Conservation (phyloP, 1,140 invertebrate genomes). For the Drosophila chauvacae region DNA sequence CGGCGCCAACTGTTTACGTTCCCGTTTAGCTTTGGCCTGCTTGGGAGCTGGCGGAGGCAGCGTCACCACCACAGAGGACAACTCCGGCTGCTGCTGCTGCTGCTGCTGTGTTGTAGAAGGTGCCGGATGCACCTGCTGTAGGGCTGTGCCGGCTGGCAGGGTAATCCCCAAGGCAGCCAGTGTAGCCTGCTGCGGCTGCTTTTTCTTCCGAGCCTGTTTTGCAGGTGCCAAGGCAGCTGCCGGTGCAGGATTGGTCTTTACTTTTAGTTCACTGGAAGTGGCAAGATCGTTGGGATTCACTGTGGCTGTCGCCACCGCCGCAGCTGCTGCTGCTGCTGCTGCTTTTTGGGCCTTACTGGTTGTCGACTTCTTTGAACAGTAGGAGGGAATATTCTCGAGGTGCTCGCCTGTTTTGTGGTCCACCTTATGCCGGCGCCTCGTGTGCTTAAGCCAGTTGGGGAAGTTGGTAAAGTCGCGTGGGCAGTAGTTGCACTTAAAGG, state of each 20-base stretch:
- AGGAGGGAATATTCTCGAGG: conserved; percentile 84
- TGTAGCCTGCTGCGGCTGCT: conserved; percentile 68
- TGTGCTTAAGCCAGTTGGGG: conserved; percentile 87
- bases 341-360: conserved; percentile 72
- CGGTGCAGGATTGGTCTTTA: conserved; percentile 11
- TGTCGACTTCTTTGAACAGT: conserved; percentile 81
- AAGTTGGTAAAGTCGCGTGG: conserved; percentile 86
- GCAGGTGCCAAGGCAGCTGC: conserved; percentile 31
- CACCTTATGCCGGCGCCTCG: conserved; percentile 85
- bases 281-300: conserved; percentile 19
- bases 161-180: conserved; percentile 70
- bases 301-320: conserved; percentile 37
- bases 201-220: conserved; percentile 70
- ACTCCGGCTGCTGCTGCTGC: conserved; percentile 31
- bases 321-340: conserved; percentile 58
- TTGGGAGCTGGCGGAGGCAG: conserved; percentile 49
- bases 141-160: conserved; percentile 64
- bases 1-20: conserved; percentile 72
- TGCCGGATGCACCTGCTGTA: conserved; percentile 60
- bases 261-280: conserved; percentile 23
- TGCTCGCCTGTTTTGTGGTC: conserved; percentile 85
- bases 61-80: conserved; percentile 18
- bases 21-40: conserved; percentile 70
- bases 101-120: conserved; percentile 11
- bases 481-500: conserved; percentile 86